Percentiles rank a stretch among this genome's conserved stretches.
phyloP scores from a whole-genome alignment of 2,888 invertebrate species.

The Apoda limacodes region DNA sequence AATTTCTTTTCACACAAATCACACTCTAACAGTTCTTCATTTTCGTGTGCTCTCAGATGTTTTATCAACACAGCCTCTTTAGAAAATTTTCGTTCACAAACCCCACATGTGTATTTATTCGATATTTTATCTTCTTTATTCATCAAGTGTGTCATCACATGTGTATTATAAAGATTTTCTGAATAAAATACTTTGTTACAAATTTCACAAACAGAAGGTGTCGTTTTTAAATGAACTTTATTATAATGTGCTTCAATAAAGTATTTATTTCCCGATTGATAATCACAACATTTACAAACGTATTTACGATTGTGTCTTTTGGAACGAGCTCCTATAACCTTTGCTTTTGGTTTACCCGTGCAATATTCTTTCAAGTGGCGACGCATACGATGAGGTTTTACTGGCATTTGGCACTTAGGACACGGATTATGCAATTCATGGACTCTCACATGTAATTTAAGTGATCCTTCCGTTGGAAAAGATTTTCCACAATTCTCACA shows the following conservation, averaged over 20 bases:
- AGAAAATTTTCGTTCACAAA: constrained; percentile 28
- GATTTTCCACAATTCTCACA: constrained; percentile 33
- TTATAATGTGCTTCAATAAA: constrained; percentile 31
- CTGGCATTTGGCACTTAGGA: constrained; percentile 22
- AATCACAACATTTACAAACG: constrained; percentile 24
- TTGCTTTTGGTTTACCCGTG: too few species aligned
- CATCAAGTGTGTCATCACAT: too few species aligned
- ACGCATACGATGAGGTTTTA: constrained; percentile 26
- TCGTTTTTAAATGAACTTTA: constrained; percentile 29
- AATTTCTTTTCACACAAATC: constrained; percentile 27
- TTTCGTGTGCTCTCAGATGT: constrained; percentile 26
- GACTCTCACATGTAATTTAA: constrained; percentile 25
- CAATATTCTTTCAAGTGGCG: too few species aligned
- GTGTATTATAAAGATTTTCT: constrained; percentile 6
- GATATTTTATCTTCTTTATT: constrained; percentile 18
- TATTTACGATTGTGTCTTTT: constrained; percentile 7
- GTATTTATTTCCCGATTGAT: constrained; percentile 23
- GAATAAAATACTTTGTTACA: constrained; percentile 27
- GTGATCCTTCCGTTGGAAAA: constrained; percentile 22
- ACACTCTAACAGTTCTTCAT: constrained; percentile 25
- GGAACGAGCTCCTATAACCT: too few species aligned
- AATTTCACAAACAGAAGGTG: constrained; percentile 26
- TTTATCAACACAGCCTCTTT: too few species aligned
- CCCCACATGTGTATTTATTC: constrained; percentile 15
- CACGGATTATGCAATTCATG: constrained; percentile 28